These are phyloP conservation scores for Macropis europaea DNA, from an alignment of 2,888 invertebrate species.

Conservation along the genomic window DNA sequence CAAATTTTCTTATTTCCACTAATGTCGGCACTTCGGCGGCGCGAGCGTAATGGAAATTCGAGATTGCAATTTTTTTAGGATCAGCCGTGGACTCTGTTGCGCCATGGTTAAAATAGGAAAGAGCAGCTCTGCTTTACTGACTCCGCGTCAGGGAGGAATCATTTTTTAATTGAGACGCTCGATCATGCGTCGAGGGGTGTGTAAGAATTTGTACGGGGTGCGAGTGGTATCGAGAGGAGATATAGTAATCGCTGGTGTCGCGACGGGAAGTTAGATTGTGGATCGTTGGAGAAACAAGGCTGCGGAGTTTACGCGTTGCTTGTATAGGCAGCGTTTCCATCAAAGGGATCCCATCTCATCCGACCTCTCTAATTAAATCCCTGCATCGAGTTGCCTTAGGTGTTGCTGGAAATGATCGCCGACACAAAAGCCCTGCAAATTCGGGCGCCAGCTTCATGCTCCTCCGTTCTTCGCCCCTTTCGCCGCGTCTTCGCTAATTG, in stretches of 20 bases:
- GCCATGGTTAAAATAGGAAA: too few species aligned
- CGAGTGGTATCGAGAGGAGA: not conserved
- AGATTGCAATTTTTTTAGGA: too few species aligned
- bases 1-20: not conserved
- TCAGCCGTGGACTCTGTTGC: too few species aligned
- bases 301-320: slow-evolving; percentile 23
- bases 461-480: not conserved
- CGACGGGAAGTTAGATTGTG: slow-evolving; percentile 10
- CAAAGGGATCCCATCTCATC: slow-evolving; percentile 32
- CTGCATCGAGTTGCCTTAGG: slow-evolving; percentile 32
- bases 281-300: slow-evolving; percentile 18
- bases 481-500: not conserved
- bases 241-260: not conserved
- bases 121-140: too few species aligned
- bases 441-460: slow-evolving; percentile 14
- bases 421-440: slow-evolving; percentile 29
- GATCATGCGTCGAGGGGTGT: too few species aligned
- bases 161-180: too few species aligned
- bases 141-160: too few species aligned
- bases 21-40: not conserved
- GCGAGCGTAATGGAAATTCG: not conserved
- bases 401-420: slow-evolving; percentile 25
- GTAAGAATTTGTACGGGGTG: not conserved
- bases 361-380: slow-evolving; percentile 50
- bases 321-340: slow-evolving; percentile 22